phyloP scores from a whole-genome alignment of 2,888 invertebrate species.

The Metallyticus violacea region DNA sequence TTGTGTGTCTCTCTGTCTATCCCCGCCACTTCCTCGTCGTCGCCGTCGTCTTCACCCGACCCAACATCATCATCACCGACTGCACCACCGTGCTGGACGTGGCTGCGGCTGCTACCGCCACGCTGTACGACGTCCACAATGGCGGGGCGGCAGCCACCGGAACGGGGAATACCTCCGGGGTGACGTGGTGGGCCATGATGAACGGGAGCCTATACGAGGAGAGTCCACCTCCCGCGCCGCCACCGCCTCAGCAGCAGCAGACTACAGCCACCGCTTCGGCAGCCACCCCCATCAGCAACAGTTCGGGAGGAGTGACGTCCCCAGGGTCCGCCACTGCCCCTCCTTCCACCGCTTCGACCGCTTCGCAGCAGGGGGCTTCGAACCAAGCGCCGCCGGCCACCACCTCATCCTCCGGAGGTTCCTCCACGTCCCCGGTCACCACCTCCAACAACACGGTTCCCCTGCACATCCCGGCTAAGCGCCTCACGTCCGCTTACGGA shows the following conservation, averaged over 20 bases:
- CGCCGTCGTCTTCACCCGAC: slow-evolving; percentile 10
- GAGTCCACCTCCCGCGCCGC: slow-evolving; percentile 53
- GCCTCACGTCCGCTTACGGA: slow-evolving; percentile 55
- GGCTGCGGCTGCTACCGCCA: slow-evolving; percentile 24
- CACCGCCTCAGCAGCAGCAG: slow-evolving; percentile 8
- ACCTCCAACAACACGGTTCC: slow-evolving; percentile 63
- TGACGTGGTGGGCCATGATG: slow-evolving; percentile 83
- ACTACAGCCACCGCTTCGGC: slow-evolving; percentile 35
- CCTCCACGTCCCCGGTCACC: slow-evolving; percentile 30
- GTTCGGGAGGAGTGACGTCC: slow-evolving; percentile 12
- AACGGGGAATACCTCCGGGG: slow-evolving; percentile 80
- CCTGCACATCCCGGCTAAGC: slow-evolving; percentile 86
- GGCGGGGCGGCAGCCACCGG: slow-evolving; percentile 53
- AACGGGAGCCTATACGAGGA: slow-evolving; percentile 79
- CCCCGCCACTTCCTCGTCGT: not conserved
- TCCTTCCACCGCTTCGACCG: slow-evolving; percentile 32
- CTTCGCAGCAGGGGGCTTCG: slow-evolving; percentile 29
- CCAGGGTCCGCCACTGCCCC: slow-evolving; percentile 41
- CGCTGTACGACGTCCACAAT: slow-evolving; percentile 30
- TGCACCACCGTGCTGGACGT: slow-evolving; percentile 25
- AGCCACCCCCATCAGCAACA: slow-evolving; percentile 37
- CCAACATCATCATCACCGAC: slow-evolving; percentile 29
- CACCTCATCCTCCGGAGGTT: slow-evolving; percentile 30
- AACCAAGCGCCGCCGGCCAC: slow-evolving; percentile 32
- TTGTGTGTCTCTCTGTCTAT: slow-evolving; percentile 3